Base-by-base conservation (phyloP, 2,888 invertebrate species). In the Chrysolina haemoptera region DNA sequence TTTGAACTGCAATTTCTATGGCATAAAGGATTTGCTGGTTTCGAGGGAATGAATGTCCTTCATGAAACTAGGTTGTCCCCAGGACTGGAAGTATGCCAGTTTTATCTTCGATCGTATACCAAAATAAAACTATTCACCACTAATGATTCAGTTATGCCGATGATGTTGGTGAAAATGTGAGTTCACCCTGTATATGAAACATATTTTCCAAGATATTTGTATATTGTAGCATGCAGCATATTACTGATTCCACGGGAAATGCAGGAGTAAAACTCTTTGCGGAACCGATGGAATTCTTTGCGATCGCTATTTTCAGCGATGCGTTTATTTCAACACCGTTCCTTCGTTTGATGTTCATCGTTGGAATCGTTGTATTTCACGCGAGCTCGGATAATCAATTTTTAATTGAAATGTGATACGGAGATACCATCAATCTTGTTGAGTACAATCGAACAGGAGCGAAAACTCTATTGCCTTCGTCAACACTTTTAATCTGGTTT, bases 391-490 rank as follows among this genome's bases (percentile, higher is more conserved):
- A 67, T 68, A 67, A 72, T 72, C 70, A 68, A 75, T 70, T 62
- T 68, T 71, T 73, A 73, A 76, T 76, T 76, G 76, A 71, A 73
- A 68, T 68, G 70, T 71, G 73, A 71, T 70, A 70, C 65, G 70
- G 70, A 73, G 75, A 70, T 67, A 76, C 73, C 68, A 76, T 76
- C 71, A 70, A 73, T 73, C 76, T 76, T 73, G 69, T 70, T 65
- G 70, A 76, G 70, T 43, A 59, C 62, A 73, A 76, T 73, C 46
- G 59, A 64, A 64, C 41, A 27, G 35, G 53, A 55, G 41, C 14
- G 65, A 41, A 64, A 68, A 55, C 63, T 53, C 22, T 55, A 48
- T 12, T 50, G 69, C 71, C 55, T 59, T 71, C 71, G 68, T 70
- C 74, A 75, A 75, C 62, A 71, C 71, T 75, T 71, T 75, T 65